Evolutionary conservation across 2,113 vertebrate genomes (phyloP).

Genomic region (Phylloscopus whistleri): DNA sequence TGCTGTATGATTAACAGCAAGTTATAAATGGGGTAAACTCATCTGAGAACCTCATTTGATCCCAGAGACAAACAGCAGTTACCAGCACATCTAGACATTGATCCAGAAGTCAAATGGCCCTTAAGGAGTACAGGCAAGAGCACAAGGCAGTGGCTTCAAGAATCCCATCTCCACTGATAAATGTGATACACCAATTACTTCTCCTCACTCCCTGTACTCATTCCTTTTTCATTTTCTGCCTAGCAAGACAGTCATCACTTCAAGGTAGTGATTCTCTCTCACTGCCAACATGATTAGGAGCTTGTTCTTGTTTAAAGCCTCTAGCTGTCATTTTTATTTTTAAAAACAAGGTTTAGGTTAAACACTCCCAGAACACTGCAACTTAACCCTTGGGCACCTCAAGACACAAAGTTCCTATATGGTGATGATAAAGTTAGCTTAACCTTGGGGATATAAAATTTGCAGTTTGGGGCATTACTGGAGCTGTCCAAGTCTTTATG

Average conservation of each 20-base stretch:
- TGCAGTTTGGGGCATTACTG: background rate
- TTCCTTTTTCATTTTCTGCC: background rate
- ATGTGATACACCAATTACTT: background rate
- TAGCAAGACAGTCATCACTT: background rate
- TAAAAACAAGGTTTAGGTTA: background rate
- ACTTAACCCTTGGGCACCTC: background rate
- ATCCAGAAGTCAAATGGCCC: background rate
- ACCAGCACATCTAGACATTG: background rate
- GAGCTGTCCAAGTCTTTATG: background rate
- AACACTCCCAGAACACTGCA: rapidly evolving
- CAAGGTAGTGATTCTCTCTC: background rate
- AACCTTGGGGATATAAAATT: background rate
- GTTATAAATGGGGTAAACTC: background rate
- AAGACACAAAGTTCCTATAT: background rate
- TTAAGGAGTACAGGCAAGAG: background rate
- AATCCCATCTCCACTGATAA: background rate
- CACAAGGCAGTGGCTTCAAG: background rate
- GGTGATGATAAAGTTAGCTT: background rate
- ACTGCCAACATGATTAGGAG: background rate
- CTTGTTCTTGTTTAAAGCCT: background rate
- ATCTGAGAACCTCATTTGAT: background rate
- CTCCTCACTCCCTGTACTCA: background rate
- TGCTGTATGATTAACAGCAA: background rate
- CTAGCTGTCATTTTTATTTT: background rate
- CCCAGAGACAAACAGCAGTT: background rate